Base-by-base conservation (phyloP, 2,797 vertebrate genomes). In the Catamblyrhynchus diadema region DNA sequence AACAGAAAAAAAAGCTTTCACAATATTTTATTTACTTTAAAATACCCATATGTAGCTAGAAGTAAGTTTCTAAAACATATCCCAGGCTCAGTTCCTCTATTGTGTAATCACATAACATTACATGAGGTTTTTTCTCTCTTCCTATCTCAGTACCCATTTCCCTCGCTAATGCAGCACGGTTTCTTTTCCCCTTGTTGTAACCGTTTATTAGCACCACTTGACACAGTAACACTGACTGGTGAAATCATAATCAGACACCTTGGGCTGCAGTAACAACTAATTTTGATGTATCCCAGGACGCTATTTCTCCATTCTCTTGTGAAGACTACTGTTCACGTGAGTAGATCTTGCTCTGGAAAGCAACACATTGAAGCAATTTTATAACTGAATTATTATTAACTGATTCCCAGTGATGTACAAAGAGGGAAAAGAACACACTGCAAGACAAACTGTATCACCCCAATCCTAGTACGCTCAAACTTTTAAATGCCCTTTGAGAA, bases 401-500 rank as follows among this genome's bases (percentile, higher is more conserved):
- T 67, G 59, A 78, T 61, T 83, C 74, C 44, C 47, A 73, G 32
- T 64, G 18, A 67, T 69, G 25, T 75, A 54, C 56, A 70, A 91
- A 82, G 86, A 90, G 64, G 57, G 45, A 50, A 60, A 85, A 97
- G 87, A 96, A 48, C 60, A 64, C 14, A 54, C 20, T 69, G 70
- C 24, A 90, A 95, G 39, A 90, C 53, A 83, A 81, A 92, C 62
- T 77, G 10, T 45, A 81, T 24, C 60, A 62, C 75, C 20, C n/a
- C 60, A 80, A 16, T 72, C 41, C 81, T 65, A 54, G 33, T 41
- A 56, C 45, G 85, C 24, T 88, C 73, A 86, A 80, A 74, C 18
- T 84, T 97, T 96, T 94, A 93, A 96, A 95, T 50, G 93, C 10
- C 73, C 70, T 60, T 42, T 75, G n/a, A 93, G 64, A 95, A 95